Conservation (phyloP, 2,888 invertebrate species). For the Pterostichus madidus region DNA sequence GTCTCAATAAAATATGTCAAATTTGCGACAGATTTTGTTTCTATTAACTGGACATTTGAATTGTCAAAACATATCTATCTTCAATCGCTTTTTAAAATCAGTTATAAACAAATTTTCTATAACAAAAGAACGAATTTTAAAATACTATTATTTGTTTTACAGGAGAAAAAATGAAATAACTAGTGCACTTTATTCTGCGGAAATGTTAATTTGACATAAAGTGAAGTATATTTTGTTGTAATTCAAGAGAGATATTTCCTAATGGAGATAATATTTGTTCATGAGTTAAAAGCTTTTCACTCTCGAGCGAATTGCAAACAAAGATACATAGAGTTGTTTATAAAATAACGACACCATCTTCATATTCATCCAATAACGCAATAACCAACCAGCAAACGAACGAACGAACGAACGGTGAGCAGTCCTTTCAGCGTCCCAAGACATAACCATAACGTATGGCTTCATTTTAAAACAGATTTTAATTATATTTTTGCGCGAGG, state of each 20-base stretch:
- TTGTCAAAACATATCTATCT: too few species aligned
- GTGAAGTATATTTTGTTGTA: slow-evolving; percentile 30
- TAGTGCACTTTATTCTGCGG: neutral
- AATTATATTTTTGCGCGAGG: slow-evolving; percentile 73
- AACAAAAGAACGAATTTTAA: too few species aligned
- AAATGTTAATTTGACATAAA: neutral
- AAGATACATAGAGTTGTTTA: neutral
- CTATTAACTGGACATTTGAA: too few species aligned
- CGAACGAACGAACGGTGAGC: slow-evolving; percentile 68
- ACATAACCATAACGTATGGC: slow-evolving; percentile 74
- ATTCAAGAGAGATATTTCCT: slow-evolving; percentile 3
- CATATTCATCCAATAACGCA: neutral
- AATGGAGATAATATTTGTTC: slow-evolving; percentile 41
- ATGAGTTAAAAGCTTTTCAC: slow-evolving; percentile 43
- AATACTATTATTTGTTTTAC: too few species aligned
- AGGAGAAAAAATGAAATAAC: too few species aligned
- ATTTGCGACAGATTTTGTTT: too few species aligned
- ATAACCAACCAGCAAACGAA: neutral
- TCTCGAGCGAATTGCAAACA: slow-evolving; percentile 25
- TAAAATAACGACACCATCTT: neutral
- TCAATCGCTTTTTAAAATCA: too few species aligned
- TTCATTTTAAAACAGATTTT: slow-evolving; percentile 75
- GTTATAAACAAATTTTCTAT: too few species aligned
- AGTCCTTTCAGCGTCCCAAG: slow-evolving; percentile 70
- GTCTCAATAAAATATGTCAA: too few species aligned